Evolutionary conservation across 2,797 vertebrate species (phyloP).

Genomic region (Coccyzus lansbergi): DNA sequence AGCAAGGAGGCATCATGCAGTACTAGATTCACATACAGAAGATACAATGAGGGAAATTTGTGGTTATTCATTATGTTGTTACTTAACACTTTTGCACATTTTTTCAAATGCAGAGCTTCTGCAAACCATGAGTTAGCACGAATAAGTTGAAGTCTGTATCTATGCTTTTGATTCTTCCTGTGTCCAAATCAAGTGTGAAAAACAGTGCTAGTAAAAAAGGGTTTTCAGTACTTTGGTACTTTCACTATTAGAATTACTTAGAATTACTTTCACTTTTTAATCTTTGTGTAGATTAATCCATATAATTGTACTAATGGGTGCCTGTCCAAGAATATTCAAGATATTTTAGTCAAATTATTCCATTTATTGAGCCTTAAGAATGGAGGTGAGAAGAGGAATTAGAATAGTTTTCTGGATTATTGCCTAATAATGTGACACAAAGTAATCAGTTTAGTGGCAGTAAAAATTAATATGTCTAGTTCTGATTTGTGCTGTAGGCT

Average conservation of each 20-base stretch:
- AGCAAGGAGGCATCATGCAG: background rate
- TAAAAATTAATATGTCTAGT: background rate
- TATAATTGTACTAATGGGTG: background rate
- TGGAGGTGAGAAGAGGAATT: background rate
- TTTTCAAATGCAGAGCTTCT: background rate
- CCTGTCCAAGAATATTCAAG: background rate
- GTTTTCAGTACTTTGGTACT: background rate
- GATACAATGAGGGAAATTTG: background rate
- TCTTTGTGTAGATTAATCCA: background rate
- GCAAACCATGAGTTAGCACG: background rate
- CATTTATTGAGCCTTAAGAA: slow-evolving; percentile 5
- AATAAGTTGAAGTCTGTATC: background rate
- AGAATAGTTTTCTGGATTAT: background rate
- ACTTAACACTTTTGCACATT: background rate
- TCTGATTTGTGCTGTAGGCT: background rate
- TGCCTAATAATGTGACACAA: background rate
- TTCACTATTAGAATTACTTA: background rate
- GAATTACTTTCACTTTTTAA: background rate
- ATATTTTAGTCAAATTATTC: background rate
- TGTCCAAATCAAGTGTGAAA: background rate
- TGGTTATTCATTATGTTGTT: background rate
- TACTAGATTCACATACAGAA: background rate
- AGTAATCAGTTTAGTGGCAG: background rate
- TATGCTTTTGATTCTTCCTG: background rate
- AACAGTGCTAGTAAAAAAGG: background rate